phyloP scores from a whole-genome alignment of 2,888 invertebrate species.

The Amblyteles armatorius region DNA sequence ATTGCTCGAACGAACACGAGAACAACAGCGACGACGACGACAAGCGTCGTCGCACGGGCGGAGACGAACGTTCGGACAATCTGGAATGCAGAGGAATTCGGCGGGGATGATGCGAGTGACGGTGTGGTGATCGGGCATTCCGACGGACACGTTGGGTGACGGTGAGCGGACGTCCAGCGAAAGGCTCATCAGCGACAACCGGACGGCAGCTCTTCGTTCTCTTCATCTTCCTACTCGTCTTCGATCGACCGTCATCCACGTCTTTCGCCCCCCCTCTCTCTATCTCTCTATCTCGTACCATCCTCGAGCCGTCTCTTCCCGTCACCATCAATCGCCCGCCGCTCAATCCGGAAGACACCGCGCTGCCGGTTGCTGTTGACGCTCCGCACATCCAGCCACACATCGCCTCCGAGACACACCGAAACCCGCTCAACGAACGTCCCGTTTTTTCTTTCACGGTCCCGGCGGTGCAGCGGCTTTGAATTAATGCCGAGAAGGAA shows the following conservation, averaged over 20 bases:
- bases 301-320: too few relatives aligned
- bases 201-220: slow-evolving; percentile 33
- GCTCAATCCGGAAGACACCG: neutral
- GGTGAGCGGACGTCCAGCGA: slow-evolving; percentile 59
- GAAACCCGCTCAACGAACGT: neutral
- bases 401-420: too few relatives aligned
- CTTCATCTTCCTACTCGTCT: slow-evolving; percentile 35
- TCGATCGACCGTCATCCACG: neutral
- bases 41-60: slow-evolving; percentile 9
- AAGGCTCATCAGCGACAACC: slow-evolving; percentile 43
- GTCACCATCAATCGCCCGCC: neutral
- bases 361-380: slow-evolving; percentile 52
- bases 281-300: too few relatives aligned
- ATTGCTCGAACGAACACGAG: slow-evolving; percentile 50
- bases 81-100: slow-evolving; percentile 2
- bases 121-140: slow-evolving; percentile 65
- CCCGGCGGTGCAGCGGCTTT: slow-evolving; percentile 16
- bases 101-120: slow-evolving; percentile 66
- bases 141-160: slow-evolving; percentile 52
- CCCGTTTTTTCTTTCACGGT: slow-evolving; percentile 38
- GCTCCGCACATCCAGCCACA: neutral
- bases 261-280: too few relatives aligned
- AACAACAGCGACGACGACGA: slow-evolving; percentile 58
- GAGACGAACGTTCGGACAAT: neutral
- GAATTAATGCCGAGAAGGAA: slow-evolving; percentile 51